phyloP scores from a whole-genome alignment of 2,113 vertebrate genomes.

The Antigone vipio region DNA sequence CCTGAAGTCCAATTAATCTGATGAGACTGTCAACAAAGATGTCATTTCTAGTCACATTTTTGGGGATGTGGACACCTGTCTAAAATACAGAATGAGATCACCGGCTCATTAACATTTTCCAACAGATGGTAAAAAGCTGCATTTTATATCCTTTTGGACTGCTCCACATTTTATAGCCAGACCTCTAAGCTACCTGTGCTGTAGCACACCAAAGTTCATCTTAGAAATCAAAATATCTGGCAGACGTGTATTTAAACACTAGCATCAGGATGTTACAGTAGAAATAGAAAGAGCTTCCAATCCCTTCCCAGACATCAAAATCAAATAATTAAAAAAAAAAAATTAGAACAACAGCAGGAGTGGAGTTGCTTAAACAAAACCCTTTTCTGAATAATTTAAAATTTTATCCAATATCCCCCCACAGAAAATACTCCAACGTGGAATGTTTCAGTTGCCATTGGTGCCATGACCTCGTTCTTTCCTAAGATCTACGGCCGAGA shows the following conservation, averaged over 20 bases:
- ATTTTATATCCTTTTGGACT: slow-evolving; percentile 25
- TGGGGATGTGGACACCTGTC: slow-evolving; percentile 70
- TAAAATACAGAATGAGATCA: slow-evolving; percentile 67
- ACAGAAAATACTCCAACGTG: neutral
- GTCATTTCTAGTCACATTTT: slow-evolving; percentile 61
- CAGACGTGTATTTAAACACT: neutral
- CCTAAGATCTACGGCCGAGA: accelerated
- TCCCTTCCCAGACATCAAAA: neutral
- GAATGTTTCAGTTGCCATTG: neutral
- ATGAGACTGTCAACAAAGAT: slow-evolving; percentile 61
- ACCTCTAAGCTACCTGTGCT: neutral
- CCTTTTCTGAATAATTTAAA: neutral
- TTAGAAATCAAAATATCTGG: neutral
- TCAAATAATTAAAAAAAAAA: neutral
- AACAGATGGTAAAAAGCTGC: slow-evolving; percentile 73
- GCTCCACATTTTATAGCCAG: slow-evolving; percentile 21
- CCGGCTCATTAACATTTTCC: slow-evolving; percentile 64
- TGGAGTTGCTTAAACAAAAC: neutral
- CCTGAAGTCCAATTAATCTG: slow-evolving; percentile 58
- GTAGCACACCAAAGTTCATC: neutral
- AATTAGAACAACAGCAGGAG: neutral
- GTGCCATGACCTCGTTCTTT: neutral
- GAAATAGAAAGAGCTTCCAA: neutral
- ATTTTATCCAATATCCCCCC: neutral
- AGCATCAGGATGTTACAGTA: neutral